Evolutionary conservation across 2,113 vertebrate species (phyloP).

Genomic region (Craseonycteris thonglongyai): DNA sequence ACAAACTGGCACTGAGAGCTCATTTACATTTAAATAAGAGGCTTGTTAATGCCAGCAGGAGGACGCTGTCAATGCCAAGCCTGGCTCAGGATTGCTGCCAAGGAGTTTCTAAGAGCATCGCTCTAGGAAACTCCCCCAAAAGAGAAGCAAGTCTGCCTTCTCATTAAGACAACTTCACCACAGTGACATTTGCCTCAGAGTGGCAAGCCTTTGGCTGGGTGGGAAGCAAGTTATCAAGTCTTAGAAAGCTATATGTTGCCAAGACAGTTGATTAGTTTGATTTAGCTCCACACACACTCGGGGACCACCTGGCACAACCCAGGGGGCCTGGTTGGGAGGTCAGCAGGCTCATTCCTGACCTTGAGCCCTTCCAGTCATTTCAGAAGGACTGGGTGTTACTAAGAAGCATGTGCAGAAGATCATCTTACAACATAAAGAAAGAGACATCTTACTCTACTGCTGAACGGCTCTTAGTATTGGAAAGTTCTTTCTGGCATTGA

Average conservation of each 20-base stretch:
- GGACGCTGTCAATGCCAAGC: conserved; percentile 81
- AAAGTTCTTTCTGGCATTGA: not conserved
- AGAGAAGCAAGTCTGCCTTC: conserved; percentile 75
- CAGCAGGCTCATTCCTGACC: not conserved
- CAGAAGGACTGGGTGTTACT: not conserved
- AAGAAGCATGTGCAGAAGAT: not conserved
- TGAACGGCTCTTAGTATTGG: not conserved
- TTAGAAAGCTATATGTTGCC: conserved; percentile 51
- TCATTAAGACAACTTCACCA: conserved; percentile 69
- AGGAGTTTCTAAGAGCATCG: conserved; percentile 86
- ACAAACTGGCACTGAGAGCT: conserved; percentile 84
- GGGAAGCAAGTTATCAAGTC: conserved; percentile 60
- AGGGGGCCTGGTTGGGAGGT: not conserved
- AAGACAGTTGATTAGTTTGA: conserved; percentile 39
- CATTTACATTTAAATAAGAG: conserved; percentile 85
- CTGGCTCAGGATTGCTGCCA: conserved; percentile 82
- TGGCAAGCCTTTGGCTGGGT: conserved; percentile 57
- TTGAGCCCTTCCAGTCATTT: not conserved
- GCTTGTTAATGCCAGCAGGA: conserved; percentile 85
- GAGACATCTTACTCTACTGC: not conserved
- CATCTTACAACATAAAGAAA: not conserved
- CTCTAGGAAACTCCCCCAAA: conserved; percentile 85
- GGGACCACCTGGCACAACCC: conserved; percentile 45
- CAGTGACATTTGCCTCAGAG: conserved; percentile 69
- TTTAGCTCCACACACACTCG: not conserved